A percentile compares a stretch with the other conserved stretches of the same genome.
phyloP scores from a whole-genome alignment of 2,797 vertebrate genomes.

The Cetoscarus ocellatus region DNA sequence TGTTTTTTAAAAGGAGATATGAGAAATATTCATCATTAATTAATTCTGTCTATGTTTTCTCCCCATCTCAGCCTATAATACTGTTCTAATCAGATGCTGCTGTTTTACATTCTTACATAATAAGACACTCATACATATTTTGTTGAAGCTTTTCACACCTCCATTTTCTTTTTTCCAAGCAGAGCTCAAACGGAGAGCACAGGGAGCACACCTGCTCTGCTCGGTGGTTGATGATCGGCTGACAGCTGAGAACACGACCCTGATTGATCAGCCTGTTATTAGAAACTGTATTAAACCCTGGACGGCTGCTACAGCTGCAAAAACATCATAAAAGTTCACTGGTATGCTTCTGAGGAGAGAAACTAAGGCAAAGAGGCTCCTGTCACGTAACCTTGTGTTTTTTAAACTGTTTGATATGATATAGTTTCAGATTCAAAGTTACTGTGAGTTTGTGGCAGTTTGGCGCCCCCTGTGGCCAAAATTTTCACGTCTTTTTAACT shows the following conservation, averaged over 20 bases:
- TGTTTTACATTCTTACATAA: slow-evolving; percentile 3
- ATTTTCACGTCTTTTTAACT: too few relatives aligned
- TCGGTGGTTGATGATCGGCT: neutral
- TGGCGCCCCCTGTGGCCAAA: too few relatives aligned
- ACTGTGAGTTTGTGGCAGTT: too few relatives aligned
- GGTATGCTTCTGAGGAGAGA: too few relatives aligned
- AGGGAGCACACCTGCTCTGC: slow-evolving; percentile 16
- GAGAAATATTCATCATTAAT: too few relatives aligned
- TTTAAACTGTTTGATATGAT: too few relatives aligned
- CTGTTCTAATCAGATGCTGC: neutral
- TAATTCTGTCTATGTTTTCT: too few relatives aligned
- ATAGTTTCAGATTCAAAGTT: too few relatives aligned
- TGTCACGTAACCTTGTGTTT: too few relatives aligned
- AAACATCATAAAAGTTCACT: neutral
- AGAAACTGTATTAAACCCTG: neutral
- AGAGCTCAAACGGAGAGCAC: neutral
- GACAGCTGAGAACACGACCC: slow-evolving; percentile 6
- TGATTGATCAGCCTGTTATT: slow-evolving; percentile 1
- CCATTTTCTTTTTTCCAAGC: neutral
- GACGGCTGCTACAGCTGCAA: neutral
- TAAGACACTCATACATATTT: too few relatives aligned
- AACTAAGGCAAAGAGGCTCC: too few relatives aligned
- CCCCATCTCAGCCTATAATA: neutral
- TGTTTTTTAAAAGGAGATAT: too few relatives aligned
- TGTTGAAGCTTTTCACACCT: slow-evolving; percentile 3